These are phyloP conservation scores for Acropternis orthonyx DNA, from an alignment of 2,797 vertebrate species.

Conservation along the genomic window DNA sequence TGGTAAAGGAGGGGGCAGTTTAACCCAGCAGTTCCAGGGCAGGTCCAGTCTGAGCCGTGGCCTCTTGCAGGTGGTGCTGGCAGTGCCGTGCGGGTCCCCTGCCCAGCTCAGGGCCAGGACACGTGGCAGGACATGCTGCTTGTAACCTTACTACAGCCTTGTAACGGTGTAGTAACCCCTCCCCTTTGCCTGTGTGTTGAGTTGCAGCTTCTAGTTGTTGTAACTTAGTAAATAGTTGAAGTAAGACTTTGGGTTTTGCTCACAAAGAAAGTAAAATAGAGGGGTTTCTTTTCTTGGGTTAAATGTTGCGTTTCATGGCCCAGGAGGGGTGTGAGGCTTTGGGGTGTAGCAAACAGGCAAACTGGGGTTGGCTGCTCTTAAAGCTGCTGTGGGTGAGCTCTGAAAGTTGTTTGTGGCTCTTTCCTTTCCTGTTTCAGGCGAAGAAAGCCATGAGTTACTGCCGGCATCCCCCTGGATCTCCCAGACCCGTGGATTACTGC, in stretches of 20 bases:
- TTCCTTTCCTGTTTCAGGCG: slow-evolving; percentile 77
- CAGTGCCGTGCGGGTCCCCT: background rate
- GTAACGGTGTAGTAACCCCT: background rate
- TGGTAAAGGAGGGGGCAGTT: background rate
- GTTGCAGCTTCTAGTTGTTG: background rate
- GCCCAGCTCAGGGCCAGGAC: background rate
- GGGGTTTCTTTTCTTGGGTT: background rate
- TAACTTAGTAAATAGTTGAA: background rate
- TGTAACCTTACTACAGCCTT: background rate
- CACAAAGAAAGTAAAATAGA: fast-evolving
- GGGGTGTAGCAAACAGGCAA: fast-evolving
- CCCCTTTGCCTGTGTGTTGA: too few species aligned
- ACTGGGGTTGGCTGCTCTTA: background rate
- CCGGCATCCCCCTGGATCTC: background rate
- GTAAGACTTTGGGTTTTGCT: fast-evolving
- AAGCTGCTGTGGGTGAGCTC: background rate
- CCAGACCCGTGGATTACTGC: background rate
- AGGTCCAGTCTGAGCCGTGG: background rate
- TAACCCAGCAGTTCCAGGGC: background rate
- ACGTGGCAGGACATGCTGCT: background rate
- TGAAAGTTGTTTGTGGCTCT: background rate
- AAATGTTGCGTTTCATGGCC: background rate
- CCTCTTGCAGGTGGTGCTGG: background rate
- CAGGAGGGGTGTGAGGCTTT: fast-evolving
- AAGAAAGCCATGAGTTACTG: slow-evolving; percentile 84